Percentiles rank a stretch among this genome's conserved stretches.
phyloP scores from a whole-genome alignment of 2,113 vertebrate species.

The Bettongia penicillata region DNA sequence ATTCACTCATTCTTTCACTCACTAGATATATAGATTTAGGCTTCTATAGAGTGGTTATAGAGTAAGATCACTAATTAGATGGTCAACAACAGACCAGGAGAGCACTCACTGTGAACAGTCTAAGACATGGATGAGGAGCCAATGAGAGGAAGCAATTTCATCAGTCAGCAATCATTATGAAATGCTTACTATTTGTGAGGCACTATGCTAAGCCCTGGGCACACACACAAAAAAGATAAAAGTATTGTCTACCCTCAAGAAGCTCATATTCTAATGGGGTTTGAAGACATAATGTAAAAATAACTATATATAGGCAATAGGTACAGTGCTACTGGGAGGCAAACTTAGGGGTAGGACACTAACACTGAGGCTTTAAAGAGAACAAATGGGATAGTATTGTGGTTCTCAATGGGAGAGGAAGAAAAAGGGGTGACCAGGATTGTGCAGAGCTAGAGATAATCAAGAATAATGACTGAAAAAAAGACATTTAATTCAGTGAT shows the following conservation, averaged over 20 bases:
- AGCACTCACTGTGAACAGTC: not conserved
- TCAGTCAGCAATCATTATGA: not conserved
- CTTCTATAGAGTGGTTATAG: not conserved
- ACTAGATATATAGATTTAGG: not conserved
- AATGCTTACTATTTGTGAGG: not conserved
- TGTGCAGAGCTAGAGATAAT: not conserved
- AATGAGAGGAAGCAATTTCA: not conserved
- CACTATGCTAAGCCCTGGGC: not conserved
- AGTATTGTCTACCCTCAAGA: not conserved
- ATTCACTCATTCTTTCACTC: not conserved
- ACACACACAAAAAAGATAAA: not conserved
- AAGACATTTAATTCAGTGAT: not conserved
- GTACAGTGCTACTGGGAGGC: not conserved
- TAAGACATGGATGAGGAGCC: not conserved
- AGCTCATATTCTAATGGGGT: not conserved
- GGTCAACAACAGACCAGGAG: not conserved
- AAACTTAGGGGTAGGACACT: not conserved
- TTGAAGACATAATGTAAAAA: not conserved
- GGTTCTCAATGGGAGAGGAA: not conserved
- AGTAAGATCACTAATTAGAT: not conserved
- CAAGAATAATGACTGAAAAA: not conserved
- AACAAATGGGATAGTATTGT: not conserved
- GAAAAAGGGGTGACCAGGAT: not conserved
- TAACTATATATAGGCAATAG: too few species aligned
- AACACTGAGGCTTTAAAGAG: not conserved